These are phyloP conservation scores for Rhyacichthys aspro DNA, from an alignment of 2,797 vertebrate species.

Conservation along the genomic window DNA sequence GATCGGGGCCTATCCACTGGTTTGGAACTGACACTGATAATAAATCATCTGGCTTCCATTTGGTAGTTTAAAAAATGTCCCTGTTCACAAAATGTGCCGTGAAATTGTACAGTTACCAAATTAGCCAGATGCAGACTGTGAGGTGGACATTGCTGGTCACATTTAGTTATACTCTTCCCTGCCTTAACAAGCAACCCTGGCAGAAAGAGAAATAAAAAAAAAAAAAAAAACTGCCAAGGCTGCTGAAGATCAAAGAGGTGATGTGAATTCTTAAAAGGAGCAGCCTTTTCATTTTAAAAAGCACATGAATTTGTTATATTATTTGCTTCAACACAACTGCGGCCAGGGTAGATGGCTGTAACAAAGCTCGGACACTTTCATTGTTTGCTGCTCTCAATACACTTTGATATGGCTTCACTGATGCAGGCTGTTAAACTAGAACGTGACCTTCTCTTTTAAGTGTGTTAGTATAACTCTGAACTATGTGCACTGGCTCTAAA, in stretches of 20 bases:
- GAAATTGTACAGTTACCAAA: conserved; percentile 37
- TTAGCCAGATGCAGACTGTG: conserved; percentile 26
- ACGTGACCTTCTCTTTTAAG: conserved; percentile 10
- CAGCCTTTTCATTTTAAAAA: conserved; percentile 44
- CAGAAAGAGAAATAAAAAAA: conserved; percentile 7
- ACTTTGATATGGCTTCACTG: conserved; percentile 24
- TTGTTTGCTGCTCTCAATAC: background rate
- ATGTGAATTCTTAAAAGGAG: conserved; percentile 57
- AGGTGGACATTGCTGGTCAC: conserved; percentile 28
- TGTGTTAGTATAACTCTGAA: conserved; percentile 21
- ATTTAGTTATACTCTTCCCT: conserved; percentile 32
- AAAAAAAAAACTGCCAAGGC: conserved; percentile 21
- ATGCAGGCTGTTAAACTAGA: conserved; percentile 25
- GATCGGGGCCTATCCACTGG: conserved; percentile 32
- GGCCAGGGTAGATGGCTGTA: conserved; percentile 7
- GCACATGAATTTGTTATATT: conserved; percentile 36
- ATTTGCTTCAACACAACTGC: conserved; percentile 18
- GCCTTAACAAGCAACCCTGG: conserved; percentile 26
- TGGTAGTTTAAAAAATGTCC: conserved; percentile 16
- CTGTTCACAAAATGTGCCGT: conserved; percentile 34
- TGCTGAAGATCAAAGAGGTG: conserved; percentile 49
- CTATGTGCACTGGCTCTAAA: conserved; percentile 24
- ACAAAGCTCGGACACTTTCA: conserved; percentile 9
- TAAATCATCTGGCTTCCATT: conserved; percentile 36
- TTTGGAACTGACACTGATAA: conserved; percentile 43